phyloP scores from a whole-genome alignment of 2,113 vertebrate genomes.

The Daubentonia madagascariensis region DNA sequence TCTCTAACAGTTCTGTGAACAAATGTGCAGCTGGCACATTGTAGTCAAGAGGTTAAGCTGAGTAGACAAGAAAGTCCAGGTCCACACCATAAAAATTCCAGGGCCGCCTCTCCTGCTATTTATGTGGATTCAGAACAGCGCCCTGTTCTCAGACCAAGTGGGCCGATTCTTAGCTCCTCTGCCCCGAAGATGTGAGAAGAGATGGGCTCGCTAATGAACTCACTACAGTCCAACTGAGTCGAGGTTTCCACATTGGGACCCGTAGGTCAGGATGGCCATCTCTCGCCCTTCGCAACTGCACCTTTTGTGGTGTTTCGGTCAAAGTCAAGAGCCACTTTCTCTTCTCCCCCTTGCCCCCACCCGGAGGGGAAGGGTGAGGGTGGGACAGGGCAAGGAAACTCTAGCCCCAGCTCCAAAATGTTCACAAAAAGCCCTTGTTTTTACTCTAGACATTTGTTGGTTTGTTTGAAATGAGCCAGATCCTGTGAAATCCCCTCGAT shows the following conservation, averaged over 20 bases:
- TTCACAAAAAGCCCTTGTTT: slow-evolving; percentile 61
- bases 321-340: background rate
- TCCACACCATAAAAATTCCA: background rate
- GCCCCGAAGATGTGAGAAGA: background rate
- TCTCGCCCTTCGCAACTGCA: background rate
- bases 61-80: background rate
- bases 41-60: background rate
- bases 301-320: fast-evolving
- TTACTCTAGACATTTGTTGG: slow-evolving; percentile 24
- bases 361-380: slow-evolving; percentile 7
- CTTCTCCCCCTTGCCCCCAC: background rate
- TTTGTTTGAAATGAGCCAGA: slow-evolving; percentile 28
- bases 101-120: fast-evolving
- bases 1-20: background rate
- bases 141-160: background rate
- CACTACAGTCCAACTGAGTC: background rate
- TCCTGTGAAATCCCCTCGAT: slow-evolving; percentile 57
- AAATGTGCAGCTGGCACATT: background rate
- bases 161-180: background rate
- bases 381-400: background rate
- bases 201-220: background rate
- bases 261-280: too few relatives aligned
- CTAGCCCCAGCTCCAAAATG: slow-evolving; percentile 19
- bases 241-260: fast-evolving
- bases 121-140: background rate